Base-by-base conservation (phyloP, 2,113 vertebrate species). In the Andinoacara biseriatus region DNA sequence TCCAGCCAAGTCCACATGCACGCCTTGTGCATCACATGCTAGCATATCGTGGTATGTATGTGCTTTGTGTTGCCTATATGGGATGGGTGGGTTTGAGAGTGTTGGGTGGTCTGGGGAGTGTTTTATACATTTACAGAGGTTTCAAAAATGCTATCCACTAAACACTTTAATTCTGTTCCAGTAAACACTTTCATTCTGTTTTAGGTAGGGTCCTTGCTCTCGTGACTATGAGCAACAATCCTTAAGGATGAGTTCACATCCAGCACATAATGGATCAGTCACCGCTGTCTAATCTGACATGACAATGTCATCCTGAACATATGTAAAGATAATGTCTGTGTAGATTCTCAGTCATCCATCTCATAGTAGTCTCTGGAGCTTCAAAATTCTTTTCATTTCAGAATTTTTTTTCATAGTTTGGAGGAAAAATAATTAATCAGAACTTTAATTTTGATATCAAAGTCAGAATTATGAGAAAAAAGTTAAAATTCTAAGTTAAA, bases 1-100 rank as follows among this genome's bases (percentile, higher is more conserved):
- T 52, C 62, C 58, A 78, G 87, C 84, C 89, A 90, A 87, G 78
- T 91, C 83, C 82, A 75, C 89, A 87, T 80, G 43, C 87, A 83
- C 74, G 69, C 87, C 54, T 75, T 63, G 62, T 82, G 57, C 76
- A 84, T 94, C 91, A 86, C 92, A 94, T 88, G 89, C 92, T 60
- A 93, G 72, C 83, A 65, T 29, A 17, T 46, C 79, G 69, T 85
- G 81, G 81, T 80, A 77, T 88, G 82, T 58, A 72, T 82, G 80
- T 74, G 78, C 35, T 74, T 69, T 78, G 80, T 79, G 31, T 63
- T 61, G 75, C 52, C 58, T 82, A 78, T 87, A 72, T 67, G 62
- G 56, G 72, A 52, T 83, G 58, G 15, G 62, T 54, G 31, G 63
- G 76, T 74, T 80, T 78, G 52, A 79, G 26, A 18, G 65, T 29